Conservation (phyloP, 1,140 invertebrate genomes). For the Drosophila arizonae region DNA sequence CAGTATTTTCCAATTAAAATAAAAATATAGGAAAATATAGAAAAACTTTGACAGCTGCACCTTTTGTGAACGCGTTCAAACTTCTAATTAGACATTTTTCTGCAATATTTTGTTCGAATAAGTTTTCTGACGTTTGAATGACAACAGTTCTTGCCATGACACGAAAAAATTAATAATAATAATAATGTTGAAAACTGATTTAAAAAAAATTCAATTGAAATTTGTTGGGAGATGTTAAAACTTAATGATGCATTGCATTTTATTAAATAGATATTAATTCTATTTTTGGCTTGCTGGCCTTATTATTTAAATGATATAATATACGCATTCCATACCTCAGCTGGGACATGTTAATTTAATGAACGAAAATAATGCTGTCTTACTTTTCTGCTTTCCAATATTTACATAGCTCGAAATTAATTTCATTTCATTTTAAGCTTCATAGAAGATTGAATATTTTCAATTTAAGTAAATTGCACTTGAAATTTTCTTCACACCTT, state of each 20-base stretch:
- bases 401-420: background rate
- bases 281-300: no score
- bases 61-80: conserved; percentile 33
- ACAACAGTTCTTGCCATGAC: background rate
- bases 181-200: background rate
- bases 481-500: conserved; percentile 33
- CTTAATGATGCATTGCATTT: background rate
- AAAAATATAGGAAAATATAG: no score
- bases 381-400: background rate
- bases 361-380: no score
- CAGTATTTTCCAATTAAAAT: conserved; percentile 40
- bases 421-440: conserved; percentile 15
- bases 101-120: conserved; percentile 7
- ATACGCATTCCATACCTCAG: no score
- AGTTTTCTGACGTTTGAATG: conserved; percentile 6
- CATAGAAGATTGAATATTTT: conserved; percentile 27
- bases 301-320: no score
- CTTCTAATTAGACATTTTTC: conserved; percentile 47
- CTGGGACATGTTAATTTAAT: background rate
- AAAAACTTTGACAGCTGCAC: conserved; percentile 49
- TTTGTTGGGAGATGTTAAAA: background rate
- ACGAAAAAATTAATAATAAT: no score
- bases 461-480: conserved; percentile 51
- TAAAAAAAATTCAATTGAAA: background rate
- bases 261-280: background rate